These are phyloP conservation scores for Rhizoglyphus robini DNA, from an alignment of 1,140 invertebrate species.

Conservation along the genomic window DNA sequence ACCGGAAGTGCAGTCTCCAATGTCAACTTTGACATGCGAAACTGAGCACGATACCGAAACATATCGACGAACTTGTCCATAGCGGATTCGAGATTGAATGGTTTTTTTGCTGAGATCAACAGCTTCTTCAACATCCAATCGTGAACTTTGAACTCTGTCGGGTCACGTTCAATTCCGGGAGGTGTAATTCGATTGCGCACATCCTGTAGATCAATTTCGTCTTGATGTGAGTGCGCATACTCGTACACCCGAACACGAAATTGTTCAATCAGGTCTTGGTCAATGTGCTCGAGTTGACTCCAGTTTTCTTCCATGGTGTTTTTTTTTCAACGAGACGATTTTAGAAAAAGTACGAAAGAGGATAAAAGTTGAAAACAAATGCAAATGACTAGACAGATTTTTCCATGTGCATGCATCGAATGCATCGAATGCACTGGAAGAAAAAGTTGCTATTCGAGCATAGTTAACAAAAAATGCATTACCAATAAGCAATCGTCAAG, in stretches of 20 bases:
- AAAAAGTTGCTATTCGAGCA: too few species aligned
- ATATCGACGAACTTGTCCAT: neutral
- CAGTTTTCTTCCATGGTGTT: too few species aligned
- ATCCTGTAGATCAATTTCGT: neutral
- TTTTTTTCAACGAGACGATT: too few species aligned
- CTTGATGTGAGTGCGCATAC: neutral
- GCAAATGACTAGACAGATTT: too few species aligned
- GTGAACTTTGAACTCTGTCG: neutral
- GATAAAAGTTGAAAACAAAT: too few species aligned
- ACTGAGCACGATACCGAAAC: neutral
- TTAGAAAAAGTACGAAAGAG: too few species aligned
- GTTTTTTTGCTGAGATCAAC: neutral
- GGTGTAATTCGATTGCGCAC: neutral
- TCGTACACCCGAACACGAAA: neutral
- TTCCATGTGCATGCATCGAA: too few species aligned
- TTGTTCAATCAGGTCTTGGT: neutral
- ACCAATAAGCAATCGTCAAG: too few species aligned
- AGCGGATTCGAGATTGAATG: neutral
- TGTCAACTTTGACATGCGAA: neutral
- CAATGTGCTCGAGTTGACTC: too few species aligned
- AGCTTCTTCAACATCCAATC: neutral
- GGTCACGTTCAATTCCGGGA: neutral
- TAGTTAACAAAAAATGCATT: too few species aligned
- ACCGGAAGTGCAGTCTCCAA: neutral
- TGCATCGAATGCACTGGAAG: too few species aligned